These are phyloP conservation scores for Diachasmimorpha longicaudata DNA, from an alignment of 1,140 invertebrate genomes.

Conservation along the genomic window DNA sequence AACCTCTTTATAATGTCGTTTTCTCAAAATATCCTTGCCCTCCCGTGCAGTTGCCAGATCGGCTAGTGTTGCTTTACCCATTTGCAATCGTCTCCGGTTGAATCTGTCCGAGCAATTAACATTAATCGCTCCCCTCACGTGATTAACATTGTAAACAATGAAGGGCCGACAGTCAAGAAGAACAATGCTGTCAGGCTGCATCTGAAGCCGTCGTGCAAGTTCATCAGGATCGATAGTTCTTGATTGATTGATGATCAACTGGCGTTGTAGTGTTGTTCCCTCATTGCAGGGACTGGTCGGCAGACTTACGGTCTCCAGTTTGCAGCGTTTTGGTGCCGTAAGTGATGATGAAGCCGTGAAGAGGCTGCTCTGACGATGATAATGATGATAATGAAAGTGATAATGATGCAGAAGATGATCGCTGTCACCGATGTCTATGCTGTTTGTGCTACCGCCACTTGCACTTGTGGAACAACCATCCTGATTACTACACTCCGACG, in stretches of 20 bases:
- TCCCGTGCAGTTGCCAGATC: slow-evolving; percentile 71
- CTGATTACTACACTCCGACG: neutral
- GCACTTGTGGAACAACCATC: neutral
- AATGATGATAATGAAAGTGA: slow-evolving; percentile 38
- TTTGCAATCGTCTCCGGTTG: slow-evolving; percentile 72
- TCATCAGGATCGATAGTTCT: slow-evolving; percentile 45
- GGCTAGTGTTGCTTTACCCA: slow-evolving; percentile 71
- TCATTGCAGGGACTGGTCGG: slow-evolving; percentile 68
- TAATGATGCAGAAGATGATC: slow-evolving; percentile 28
- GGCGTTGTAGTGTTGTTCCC: slow-evolving; percentile 62
- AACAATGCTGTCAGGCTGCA: slow-evolving; percentile 55
- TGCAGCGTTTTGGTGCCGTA: slow-evolving; percentile 63
- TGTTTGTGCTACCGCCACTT: slow-evolving; percentile 27
- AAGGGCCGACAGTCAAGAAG: slow-evolving; percentile 77
- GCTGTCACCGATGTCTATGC: slow-evolving; percentile 30
- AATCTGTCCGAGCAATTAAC: slow-evolving; percentile 79
- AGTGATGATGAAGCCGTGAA: slow-evolving; percentile 12
- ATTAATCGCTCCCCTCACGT: slow-evolving; percentile 77
- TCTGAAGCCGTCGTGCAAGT: slow-evolving; percentile 35
- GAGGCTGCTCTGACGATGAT: slow-evolving; percentile 22
- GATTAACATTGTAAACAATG: slow-evolving; percentile 74
- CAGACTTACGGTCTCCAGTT: slow-evolving; percentile 65
- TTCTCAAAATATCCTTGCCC: slow-evolving; percentile 70
- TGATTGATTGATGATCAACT: slow-evolving; percentile 56
- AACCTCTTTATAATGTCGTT: slow-evolving; percentile 67